Percentiles rank a stretch among this genome's conserved stretches.
Evolutionary conservation across 1,140 invertebrate species (phyloP).

Genomic region (Agraylea sexmaculata): DNA sequence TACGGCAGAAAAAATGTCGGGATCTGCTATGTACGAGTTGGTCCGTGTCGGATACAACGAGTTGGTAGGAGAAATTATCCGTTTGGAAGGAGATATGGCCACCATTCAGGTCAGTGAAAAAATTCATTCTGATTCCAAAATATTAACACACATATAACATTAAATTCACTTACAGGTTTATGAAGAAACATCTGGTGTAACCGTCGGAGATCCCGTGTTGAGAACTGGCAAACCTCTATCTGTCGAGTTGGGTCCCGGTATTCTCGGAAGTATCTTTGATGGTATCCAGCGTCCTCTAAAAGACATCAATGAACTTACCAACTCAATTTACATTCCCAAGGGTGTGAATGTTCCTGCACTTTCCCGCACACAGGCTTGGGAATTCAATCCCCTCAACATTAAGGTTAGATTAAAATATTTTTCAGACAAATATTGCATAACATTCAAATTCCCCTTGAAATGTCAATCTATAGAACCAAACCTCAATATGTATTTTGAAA

Average conservation of each 20-base stretch:
- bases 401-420: constrained; percentile 45
- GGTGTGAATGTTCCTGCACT: constrained; percentile 90
- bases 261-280: constrained; percentile 98
- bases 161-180: constrained; percentile 59
- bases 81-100: constrained; percentile 97
- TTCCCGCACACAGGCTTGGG: constrained; percentile 77
- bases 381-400: constrained; percentile 81
- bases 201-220: constrained; percentile 96
- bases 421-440: no score
- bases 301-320: constrained; percentile 87
- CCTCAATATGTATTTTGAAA: no score
- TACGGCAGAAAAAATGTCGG: constrained; percentile 97
- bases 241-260: constrained; percentile 98
- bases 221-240: constrained; percentile 96
- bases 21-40: constrained; percentile 99
- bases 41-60: constrained; percentile 97
- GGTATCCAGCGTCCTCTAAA: constrained; percentile 97
- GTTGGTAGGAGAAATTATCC: constrained; percentile 98
- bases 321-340: constrained; percentile 98
- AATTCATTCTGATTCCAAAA: neutral
- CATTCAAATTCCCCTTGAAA: no score
- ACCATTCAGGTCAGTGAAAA: constrained; percentile 97
- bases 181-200: constrained; percentile 99
- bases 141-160: neutral
- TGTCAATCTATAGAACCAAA: no score